A percentile compares a stretch with the other conserved stretches of the same genome.
Conservation (phyloP, 1,140 invertebrate species). For the Papilio dardanus region DNA sequence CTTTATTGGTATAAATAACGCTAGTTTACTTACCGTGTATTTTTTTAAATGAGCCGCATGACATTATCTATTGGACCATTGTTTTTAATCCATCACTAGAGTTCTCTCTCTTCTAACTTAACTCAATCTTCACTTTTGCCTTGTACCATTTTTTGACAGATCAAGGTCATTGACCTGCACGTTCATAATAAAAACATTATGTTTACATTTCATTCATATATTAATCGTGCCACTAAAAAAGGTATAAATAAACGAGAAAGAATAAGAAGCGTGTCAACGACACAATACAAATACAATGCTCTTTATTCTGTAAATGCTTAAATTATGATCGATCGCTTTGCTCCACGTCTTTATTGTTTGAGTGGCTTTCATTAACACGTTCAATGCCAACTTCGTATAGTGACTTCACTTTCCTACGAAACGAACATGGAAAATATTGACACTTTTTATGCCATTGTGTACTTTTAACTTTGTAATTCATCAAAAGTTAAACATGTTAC, state of each 20-base stretch:
- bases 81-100: too few species aligned
- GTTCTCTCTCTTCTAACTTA: too few species aligned
- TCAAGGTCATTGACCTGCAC: neutral
- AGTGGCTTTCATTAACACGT: slow-evolving; percentile 22
- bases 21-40: neutral
- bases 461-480: too few species aligned
- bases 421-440: too few species aligned
- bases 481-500: too few species aligned
- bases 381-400: neutral
- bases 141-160: neutral
- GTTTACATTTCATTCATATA: neutral
- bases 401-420: neutral
- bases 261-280: slow-evolving; percentile 25
- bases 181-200: neutral
- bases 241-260: slow-evolving; percentile 3
- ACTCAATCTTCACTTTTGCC: too few species aligned
- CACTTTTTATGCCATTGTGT: too few species aligned
- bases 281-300: slow-evolving; percentile 20
- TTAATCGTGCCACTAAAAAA: neutral
- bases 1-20: too few species aligned
- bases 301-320: slow-evolving; percentile 28
- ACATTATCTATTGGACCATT: too few species aligned
- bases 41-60: too few species aligned
- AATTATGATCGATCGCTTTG: slow-evolving; percentile 32
- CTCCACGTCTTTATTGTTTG: slow-evolving; percentile 30